Evolutionary conservation across 2,797 vertebrate species (phyloP).

Genomic region (Hybognathus amarus): DNA sequence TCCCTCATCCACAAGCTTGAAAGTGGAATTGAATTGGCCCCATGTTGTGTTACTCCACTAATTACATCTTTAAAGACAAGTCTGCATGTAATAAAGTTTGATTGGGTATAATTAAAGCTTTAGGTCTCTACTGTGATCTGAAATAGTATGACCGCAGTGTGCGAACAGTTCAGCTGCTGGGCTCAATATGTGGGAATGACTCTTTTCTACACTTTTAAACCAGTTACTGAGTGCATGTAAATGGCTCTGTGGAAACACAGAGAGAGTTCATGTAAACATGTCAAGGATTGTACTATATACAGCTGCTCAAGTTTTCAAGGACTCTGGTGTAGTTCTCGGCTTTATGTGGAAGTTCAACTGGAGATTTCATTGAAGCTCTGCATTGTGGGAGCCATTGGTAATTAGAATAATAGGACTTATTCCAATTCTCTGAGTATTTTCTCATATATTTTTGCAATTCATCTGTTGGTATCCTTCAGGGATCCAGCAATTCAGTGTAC

Average conservation of each 20-base stretch:
- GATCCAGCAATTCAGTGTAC: background rate
- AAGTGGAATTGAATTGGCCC: background rate
- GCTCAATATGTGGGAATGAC: constrained; percentile 1
- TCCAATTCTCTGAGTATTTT: background rate
- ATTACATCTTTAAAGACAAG: background rate
- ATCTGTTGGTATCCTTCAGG: background rate
- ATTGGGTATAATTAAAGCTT: background rate
- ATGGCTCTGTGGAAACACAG: background rate
- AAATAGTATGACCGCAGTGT: background rate
- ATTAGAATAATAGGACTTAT: background rate
- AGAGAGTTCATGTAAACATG: background rate
- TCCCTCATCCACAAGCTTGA: background rate
- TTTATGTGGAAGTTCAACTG: constrained; percentile 3
- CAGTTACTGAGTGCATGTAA: background rate
- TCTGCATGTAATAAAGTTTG: background rate
- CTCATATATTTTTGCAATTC: background rate
- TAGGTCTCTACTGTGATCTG: background rate
- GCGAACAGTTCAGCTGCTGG: background rate
- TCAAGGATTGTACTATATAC: background rate
- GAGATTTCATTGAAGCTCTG: constrained; percentile 22
- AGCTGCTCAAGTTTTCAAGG: background rate
- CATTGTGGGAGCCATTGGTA: constrained; percentile 21
- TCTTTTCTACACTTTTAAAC: background rate
- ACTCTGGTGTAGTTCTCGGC: constrained; percentile 9
- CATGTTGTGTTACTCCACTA: background rate